Evolutionary conservation across 2,888 invertebrate species (phyloP), one percentile per base, ranked within the genome.

Genomic region (Clanis bilineata): DNA sequence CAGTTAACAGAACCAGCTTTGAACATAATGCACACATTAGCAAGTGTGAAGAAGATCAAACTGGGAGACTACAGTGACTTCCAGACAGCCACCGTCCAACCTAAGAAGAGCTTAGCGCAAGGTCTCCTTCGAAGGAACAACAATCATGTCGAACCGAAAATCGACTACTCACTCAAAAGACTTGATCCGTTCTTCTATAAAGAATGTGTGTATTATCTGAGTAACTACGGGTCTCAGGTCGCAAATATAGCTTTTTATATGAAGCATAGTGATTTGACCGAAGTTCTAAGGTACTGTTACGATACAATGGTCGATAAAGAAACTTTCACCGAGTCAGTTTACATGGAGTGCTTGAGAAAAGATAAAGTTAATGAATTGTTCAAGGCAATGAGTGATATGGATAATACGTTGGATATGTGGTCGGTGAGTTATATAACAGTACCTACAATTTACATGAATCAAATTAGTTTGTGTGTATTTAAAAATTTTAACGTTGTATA

Each of bases 181-280:
- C 75, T 94, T 0, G 93, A 94, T 62, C 92, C 93, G 0, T 91
- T 93, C 66, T 94, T 94, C 67, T 95, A 95, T 71, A 94, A 95
- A 63, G 98, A 98, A 85, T 97, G 96, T 71, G 83, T 97, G 1
- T 96, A 95, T 80, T 98, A 98, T 82, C 88, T 98, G 2, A 93
- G 93, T 2, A 95, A 94, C 62, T 98, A 97, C 74, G 98, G 97
- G 0, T 95, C 95, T 2, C 95, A 95, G 73, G 88, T 93, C 0
- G 95, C 95, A 9, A 93, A 96, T 59, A 93, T 97, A 58, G 94
- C 94, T 62, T 98, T 97, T 79, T 95, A 95, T 68, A 93, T 97
- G 69, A 94, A 94, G 61, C 95, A 97, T 68, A 94, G 95, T 12
- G 95, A 95, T 67, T 87, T 96, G 68, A 84, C 89, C 5, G 95